Evolutionary conservation across 2,888 invertebrate genomes (phyloP).

Genomic region (Camptogramma bilineatum): DNA sequence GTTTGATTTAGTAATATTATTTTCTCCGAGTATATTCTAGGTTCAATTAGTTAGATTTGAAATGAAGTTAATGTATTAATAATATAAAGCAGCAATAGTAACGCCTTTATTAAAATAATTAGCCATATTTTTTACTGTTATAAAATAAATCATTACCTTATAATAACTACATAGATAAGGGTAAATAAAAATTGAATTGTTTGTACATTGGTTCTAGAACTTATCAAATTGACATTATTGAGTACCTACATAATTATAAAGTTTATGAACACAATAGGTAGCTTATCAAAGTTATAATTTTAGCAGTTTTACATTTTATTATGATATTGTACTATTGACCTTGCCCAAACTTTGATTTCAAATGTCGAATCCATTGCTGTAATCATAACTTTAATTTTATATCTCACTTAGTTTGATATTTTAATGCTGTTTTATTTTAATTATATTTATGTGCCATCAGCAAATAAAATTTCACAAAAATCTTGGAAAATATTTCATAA

Average conservation of each 20-base stretch:
- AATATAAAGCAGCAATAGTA: conserved; percentile 32
- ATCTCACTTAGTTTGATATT: neutral
- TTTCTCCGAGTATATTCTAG: neutral
- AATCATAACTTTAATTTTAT: neutral
- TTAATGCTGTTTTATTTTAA: neutral
- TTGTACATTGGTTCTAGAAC: conserved; percentile 23
- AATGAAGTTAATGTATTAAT: conserved; percentile 24
- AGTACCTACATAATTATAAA: conserved; percentile 3
- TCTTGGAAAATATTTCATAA: neutral
- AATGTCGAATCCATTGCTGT: neutral
- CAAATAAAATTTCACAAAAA: neutral
- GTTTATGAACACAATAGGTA: conserved; percentile 15
- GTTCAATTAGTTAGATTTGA: conserved; percentile 8
- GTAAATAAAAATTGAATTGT: conserved; percentile 28
- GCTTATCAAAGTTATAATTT: conserved; percentile 27
- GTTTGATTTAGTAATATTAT: neutral
- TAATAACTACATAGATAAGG: conserved; percentile 22
- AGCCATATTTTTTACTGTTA: conserved; percentile 37
- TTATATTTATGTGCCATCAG: conserved; percentile 7
- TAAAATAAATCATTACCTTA: conserved; percentile 20
- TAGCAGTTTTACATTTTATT: conserved; percentile 20
- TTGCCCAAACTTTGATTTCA: conserved; percentile 9
- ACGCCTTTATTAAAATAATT: conserved; percentile 32
- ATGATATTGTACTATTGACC: conserved; percentile 9
- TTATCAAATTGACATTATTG: conserved; percentile 20